A percentile compares a stretch with the other conserved stretches of the same genome.
These are phyloP conservation scores for Apeira syringaria DNA, from an alignment of 2,888 invertebrate species.

Conservation along the genomic window DNA sequence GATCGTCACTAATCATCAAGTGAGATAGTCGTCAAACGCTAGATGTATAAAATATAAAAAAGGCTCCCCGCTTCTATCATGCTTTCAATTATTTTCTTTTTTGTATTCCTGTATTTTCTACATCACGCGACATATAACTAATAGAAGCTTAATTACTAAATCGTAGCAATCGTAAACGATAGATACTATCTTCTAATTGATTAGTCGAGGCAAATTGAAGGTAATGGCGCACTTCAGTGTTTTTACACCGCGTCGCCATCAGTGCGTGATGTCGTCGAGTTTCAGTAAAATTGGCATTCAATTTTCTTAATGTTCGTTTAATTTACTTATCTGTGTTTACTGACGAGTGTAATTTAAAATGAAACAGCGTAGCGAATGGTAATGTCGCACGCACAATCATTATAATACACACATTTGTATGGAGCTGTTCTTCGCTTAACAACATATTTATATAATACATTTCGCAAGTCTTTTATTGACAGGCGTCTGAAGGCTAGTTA, in stretches of 20 bases:
- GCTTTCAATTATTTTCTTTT: too few species aligned
- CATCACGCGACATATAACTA: too few species aligned
- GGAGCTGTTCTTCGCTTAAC: too few species aligned
- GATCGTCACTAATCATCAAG: too few species aligned
- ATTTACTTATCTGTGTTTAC: conserved; percentile 7
- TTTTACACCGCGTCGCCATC: conserved; percentile 12
- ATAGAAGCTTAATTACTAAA: too few species aligned
- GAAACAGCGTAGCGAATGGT: conserved; percentile 6
- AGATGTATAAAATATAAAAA: too few species aligned
- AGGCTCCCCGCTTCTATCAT: too few species aligned
- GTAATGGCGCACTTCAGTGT: conserved; percentile 16
- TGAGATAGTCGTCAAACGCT: too few species aligned
- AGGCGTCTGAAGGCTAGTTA: too few species aligned
- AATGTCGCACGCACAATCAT: background rate
- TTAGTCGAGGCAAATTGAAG: conserved; percentile 16
- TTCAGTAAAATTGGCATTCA: conserved; percentile 17
- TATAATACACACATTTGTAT: background rate
- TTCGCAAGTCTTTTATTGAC: too few species aligned
- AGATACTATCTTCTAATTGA: conserved; percentile 10
- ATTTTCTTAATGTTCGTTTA: conserved; percentile 19
- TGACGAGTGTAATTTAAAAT: conserved; percentile 7
- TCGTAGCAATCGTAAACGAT: conserved; percentile 9
- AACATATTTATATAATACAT: too few species aligned
- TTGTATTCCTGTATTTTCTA: too few species aligned
- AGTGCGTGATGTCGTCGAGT: conserved; percentile 11